Evolutionary conservation across 2,888 invertebrate species (phyloP), one percentile per base, ranked within the genome.

Genomic region (Eilema griseolum): DNA sequence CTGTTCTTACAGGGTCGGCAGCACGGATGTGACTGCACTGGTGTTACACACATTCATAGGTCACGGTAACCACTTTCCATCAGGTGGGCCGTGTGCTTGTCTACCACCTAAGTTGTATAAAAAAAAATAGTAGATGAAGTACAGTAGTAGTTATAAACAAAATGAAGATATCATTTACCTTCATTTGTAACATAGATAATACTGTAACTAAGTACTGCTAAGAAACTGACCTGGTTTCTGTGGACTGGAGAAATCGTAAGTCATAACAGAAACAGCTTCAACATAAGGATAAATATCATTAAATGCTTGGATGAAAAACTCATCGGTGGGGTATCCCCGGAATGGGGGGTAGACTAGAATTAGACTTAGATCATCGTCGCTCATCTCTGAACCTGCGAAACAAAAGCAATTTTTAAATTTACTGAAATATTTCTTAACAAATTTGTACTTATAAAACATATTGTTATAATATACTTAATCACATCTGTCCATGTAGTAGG

Each of bases 211-310:
- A 52, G n/a, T 52, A 20, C n/a, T n/a, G 8, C 8, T 1, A 52
- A n/a, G 8, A 52, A 52, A 68, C 71, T 84, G 86, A 96, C 97
- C 98, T 83, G 98, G 98, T 83, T 97, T 96, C 88, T 97, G 97
- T 16, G 97, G 96, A 88, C 94, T 97, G 3, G 99, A 99, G 91
- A 97, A 99, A 90, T 99, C 99, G 87, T 99, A 99, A 0, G 99
- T 99, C 99, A 99, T 99, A n/a, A 99, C 95, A 46, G 99, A 99
- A 87, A 99, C 98, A 31, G 97, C 98, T 84, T 97, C 97, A 0
- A 99, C 96, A 89, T 97, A 95, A 8, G 97, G 96, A 75, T 97
- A 97, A 66, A 99, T 95, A 63, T 96, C 96, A 84, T 98, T 96
- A 89, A 98, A 98, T 79, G 98, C 97, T 78, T 97, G 95, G 69